Evolutionary conservation across 1,140 invertebrate genomes (phyloP), one percentile per base, ranked within the genome.

Genomic region (Temnothorax curvispinosus): DNA sequence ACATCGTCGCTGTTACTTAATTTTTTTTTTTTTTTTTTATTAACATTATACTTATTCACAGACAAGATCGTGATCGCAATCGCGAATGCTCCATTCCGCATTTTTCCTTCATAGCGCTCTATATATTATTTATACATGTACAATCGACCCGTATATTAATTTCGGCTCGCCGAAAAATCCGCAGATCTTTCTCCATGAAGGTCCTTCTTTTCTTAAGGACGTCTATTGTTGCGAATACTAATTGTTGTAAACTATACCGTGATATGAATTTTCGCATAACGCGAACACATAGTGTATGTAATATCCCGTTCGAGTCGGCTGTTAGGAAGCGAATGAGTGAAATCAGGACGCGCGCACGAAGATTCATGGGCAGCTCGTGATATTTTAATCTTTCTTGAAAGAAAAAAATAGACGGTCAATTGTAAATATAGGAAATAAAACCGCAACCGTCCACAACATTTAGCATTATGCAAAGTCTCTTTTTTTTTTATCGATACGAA

Each of bases 61-160:
- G 72, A 87, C 82, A 91, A 78, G 60, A 50, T 13, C 71, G 52
- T 64, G 15, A 72, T 71, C 54, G 74, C 62, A 35, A 74, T 82
- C 38, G 47, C 60, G 27, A 44, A 67, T 47, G 32, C 44, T 78
- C 47, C 18, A 32, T 41, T 52, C 21, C 13, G 38, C 21, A 27
- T 21, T 21, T 69, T 27, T 82, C 71, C n/a, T 52, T 38, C 64
- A 50, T n/a, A 21, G 18, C 13, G 18, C 15, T 54, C 15, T 69
- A 69, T 80, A 85, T 76, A 89, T 69, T 78, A 87, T 86, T 82
- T 91, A 87, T 91, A 85, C 80, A 90, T 85, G 75, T 88, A 92
- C 86, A 85, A 90, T 89, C 85, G 77, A 91, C 88, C 88, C 91
- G 88, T 87, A 89, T 82, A 84, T 91, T 87, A 38, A 82, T 88